Conservation (phyloP, 2,113 vertebrate species). For the Marmota monax region DNA sequence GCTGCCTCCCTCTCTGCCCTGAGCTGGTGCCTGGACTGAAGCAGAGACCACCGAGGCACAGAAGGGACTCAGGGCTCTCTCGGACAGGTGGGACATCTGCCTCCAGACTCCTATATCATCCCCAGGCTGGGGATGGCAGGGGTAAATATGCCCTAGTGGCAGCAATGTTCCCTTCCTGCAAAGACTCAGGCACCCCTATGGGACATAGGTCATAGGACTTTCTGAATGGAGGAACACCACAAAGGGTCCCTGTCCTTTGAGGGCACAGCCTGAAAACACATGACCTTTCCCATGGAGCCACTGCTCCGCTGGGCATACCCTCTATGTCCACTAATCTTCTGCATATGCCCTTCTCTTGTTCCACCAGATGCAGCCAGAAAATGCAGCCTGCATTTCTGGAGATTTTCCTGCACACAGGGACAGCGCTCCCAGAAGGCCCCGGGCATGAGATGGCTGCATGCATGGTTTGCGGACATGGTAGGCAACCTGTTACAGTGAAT, state of each 20-base stretch:
- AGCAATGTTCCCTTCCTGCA: neutral
- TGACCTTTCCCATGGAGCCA: fast-evolving
- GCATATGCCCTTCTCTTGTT: too few relatives aligned
- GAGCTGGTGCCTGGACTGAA: neutral
- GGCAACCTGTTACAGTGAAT: neutral
- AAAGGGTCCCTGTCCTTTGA: too few relatives aligned
- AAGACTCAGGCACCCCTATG: neutral
- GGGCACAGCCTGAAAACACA: neutral
- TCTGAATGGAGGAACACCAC: neutral
- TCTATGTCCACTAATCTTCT: fast-evolving
- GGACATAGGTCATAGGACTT: neutral
- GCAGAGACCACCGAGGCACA: fast-evolving
- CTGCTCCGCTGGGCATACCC: too few relatives aligned
- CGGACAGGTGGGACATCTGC: fast-evolving
- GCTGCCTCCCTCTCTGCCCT: neutral
- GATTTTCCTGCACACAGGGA: neutral
- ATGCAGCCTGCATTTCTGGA: neutral
- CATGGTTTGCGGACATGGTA: too few relatives aligned
- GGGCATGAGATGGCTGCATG: too few relatives aligned
- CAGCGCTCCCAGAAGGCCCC: fast-evolving
- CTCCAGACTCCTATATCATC: neutral
- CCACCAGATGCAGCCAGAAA: neutral
- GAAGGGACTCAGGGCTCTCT: neutral
- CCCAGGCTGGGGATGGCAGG: too few relatives aligned
- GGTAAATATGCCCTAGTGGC: too few relatives aligned